Conservation (phyloP, 2,797 vertebrate genomes). For the Chelmon rostratus region DNA sequence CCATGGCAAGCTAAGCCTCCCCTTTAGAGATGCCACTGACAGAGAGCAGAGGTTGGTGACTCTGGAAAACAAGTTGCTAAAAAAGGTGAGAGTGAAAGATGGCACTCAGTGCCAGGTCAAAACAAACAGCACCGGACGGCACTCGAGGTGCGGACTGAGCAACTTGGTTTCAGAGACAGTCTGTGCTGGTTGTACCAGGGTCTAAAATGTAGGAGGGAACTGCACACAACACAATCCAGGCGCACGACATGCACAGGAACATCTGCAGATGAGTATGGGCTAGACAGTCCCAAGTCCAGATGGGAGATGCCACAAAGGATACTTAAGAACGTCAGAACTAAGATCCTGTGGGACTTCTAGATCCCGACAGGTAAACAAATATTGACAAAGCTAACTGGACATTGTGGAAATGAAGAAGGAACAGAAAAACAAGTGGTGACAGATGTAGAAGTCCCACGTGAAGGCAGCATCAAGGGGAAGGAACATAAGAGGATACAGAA, state of each 20-base stretch:
- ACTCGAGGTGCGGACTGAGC: background rate
- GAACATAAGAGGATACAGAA: conserved; percentile 11
- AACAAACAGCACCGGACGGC: conserved; percentile 28
- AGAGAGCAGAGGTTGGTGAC: conserved; percentile 34
- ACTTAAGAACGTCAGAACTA: background rate
- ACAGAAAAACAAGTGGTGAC: conserved; percentile 17
- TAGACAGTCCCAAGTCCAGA: conserved; percentile 28
- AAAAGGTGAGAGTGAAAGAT: conserved; percentile 26
- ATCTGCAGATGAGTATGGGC: background rate
- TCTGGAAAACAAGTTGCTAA: conserved; percentile 23
- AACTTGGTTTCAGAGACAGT: conserved; percentile 8
- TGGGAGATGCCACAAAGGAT: conserved; percentile 27
- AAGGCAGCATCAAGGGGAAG: conserved; percentile 14
- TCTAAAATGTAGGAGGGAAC: conserved; percentile 16
- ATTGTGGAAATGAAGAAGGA: conserved; percentile 4
- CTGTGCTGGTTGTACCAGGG: background rate
- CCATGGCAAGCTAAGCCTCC: conserved; percentile 38
- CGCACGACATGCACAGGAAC: conserved; percentile 21
- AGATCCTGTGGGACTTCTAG: conserved; percentile 11
- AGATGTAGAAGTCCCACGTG: conserved; percentile 18
- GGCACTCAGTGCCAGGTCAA: conserved; percentile 33
- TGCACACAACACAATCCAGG: conserved; percentile 1
- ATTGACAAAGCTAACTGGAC: conserved; percentile 30
- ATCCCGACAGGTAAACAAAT: conserved; percentile 38
- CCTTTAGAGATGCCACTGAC: conserved; percentile 44